phyloP scores from a whole-genome alignment of 2,797 vertebrate species.

The Semaprochilodus insignis region DNA sequence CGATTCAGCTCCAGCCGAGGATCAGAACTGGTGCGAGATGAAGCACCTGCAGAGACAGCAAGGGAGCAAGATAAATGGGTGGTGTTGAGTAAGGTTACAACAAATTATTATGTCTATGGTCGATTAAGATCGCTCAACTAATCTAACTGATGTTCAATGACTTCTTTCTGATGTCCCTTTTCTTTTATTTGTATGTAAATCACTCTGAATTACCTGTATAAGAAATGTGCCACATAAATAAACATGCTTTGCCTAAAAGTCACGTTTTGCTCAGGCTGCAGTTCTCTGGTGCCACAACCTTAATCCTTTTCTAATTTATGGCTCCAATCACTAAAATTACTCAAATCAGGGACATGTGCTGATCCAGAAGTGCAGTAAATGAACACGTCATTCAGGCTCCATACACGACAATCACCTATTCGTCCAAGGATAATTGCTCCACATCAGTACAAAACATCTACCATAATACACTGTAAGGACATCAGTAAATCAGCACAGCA shows the following conservation, averaged over 20 bases:
- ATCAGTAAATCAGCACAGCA: background rate
- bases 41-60: constrained; percentile 59
- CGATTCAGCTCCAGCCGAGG: constrained; percentile 59
- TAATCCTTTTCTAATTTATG: background rate
- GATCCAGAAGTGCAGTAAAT: background rate
- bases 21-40: constrained; percentile 64
- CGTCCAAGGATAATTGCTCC: background rate
- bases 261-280: no score
- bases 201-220: no score
- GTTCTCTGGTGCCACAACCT: no score
- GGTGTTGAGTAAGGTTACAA: background rate
- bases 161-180: no score
- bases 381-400: background rate
- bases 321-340: background rate
- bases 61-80: no score
- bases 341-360: background rate
- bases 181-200: no score
- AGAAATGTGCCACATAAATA: no score
- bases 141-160: no score
- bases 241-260: no score
- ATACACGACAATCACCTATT: background rate
- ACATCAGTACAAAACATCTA: background rate
- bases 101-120: no score
- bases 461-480: no score
- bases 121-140: no score